A percentile compares a stretch with the other conserved stretches of the same genome.
Conservation (phyloP, 1,140 invertebrate species). For the Grapholita molesta region DNA sequence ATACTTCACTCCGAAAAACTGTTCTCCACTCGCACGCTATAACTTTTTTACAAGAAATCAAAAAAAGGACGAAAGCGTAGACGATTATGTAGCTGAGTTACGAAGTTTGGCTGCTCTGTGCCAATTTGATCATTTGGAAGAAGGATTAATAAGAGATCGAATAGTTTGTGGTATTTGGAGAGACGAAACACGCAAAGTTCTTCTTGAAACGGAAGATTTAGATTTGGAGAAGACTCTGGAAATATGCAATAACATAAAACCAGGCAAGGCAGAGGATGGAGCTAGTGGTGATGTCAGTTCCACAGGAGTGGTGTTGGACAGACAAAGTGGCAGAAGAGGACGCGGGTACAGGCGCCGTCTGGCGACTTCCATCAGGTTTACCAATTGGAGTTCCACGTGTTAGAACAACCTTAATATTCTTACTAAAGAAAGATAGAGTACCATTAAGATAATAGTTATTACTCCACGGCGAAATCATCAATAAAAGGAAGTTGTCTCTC, state of each 20-base stretch:
- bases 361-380: neutral
- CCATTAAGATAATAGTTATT: neutral
- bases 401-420: neutral
- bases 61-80: neutral
- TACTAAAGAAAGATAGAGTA: neutral
- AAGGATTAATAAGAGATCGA: neutral
- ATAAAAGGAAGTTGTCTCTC: neutral
- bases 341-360: neutral
- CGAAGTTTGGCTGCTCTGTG: neutral
- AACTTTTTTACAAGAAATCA: neutral
- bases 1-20: neutral
- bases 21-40: neutral
- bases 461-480: neutral
- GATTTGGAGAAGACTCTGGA: neutral
- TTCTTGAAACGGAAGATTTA: neutral
- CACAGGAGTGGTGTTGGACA: neutral
- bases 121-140: conserved; percentile 1
- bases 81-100: neutral
- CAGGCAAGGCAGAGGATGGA: neutral
- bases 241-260: neutral
- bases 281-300: neutral
- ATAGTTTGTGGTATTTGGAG: neutral
- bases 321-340: neutral
- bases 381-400: neutral
- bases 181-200: neutral